Base-by-base conservation (phyloP, 2,888 invertebrate species). In the Cephus nigrinus region DNA sequence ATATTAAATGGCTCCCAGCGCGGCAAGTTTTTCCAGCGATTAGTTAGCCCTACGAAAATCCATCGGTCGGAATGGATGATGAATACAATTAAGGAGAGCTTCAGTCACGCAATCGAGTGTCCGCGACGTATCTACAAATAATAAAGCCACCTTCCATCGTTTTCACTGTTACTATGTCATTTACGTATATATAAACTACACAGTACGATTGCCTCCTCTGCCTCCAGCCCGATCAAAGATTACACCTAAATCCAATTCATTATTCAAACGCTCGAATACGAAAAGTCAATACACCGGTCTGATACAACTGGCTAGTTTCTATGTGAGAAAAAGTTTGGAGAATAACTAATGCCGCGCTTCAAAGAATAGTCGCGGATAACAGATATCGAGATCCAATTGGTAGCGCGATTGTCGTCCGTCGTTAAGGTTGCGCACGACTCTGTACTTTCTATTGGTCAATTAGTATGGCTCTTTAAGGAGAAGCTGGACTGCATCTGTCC, bases 371-470 rank as follows among this genome's bases (percentile, higher is more conserved):
- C 55, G 23, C 0, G 55, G 55, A 55, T 55, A 55, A 55, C 55
- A 55, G 55, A 55, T 23, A 55, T 23, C 40, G 2, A 55, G 55
- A 55, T 15, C 55, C 55, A 55, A 55, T 55, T 23, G 55, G 55
- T 55, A 33, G 33, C 23, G 9, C 35, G 9, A 74, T 74, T 74
- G 74, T 74, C 74, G 75, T 73, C 55, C 15, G 82, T 85, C 84
- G 85, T 84, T 83, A 81, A 82, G 84, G 71, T 71, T 71, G 23
- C 71, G 55, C 23, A 55, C 55, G 55, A 23, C 55, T 55, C 82
- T 85, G 80, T 81, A 84, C 84, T 87, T 87, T 87, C 87, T 84
- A 88, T 88, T 85, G 86, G 85, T 87, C 88, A 88, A 87, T 87
- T 87, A 87, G 87, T 87, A 84, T 74, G 82, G 83, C 87, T 86